Base-by-base conservation (phyloP, 2,797 vertebrate genomes). In the Sebastes vulpes region DNA sequence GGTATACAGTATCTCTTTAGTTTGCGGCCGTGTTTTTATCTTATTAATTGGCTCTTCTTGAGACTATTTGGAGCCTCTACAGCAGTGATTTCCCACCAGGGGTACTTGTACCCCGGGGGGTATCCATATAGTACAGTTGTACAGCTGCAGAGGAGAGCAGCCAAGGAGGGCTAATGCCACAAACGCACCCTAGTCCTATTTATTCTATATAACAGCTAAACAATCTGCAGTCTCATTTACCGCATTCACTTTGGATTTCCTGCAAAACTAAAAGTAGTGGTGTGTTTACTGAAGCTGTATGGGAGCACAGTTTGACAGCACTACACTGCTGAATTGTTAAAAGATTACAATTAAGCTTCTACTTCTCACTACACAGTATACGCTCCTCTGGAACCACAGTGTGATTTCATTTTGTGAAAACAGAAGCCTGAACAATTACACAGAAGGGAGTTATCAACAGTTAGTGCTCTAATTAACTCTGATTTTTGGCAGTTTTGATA, bases 381-480 rank as follows among this genome's bases (percentile, higher is more conserved):
- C 2, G 0, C 25, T 53, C 16, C 28, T 10, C 65, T 50, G 5
- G 14, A 64, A 63, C 21, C 26, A 71, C 25, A 9, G 10, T 10
- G 54, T 3, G 12, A 5, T 75, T 59, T 74, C 25, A 54, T 54
- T 74, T 68, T 9, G 23, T 50, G 18, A 63, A 65, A 46, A 29
- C 26, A 66, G 61, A 71, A 9, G 67, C 21, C 29, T 64, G 10
- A 72, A 76, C 57, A 63, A 75, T 77, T 70, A 61, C 65, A 81
- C 72, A 59, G 52, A 60, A 25, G 42, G 65, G 59, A 61, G 16
- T 52, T 83, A 73, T 63, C 52, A 65, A 81, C 77, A 73, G 53
- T 64, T 78, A 80, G 50, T 25, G 29, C 52, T 65, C 20, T 81
- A 72, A 81, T 84, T 81, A 72, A 56, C 59, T 77, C 10, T 18